These are phyloP conservation scores for Cochlearius cochlearius DNA, from an alignment of 2,113 vertebrate species.

Conservation along the genomic window DNA sequence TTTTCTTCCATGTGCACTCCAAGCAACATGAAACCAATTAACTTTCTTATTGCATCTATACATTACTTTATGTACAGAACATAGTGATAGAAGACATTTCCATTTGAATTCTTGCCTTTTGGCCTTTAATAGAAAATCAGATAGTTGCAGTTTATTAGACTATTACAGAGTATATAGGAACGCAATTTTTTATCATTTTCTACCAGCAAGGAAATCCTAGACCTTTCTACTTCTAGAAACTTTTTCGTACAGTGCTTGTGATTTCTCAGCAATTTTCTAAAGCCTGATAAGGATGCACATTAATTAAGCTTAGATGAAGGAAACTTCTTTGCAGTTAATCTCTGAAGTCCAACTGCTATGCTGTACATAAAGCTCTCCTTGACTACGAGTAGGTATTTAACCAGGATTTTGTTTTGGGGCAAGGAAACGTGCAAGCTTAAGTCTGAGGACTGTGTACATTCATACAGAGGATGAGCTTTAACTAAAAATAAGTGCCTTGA, in stretches of 20 bases:
- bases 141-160: conserved; percentile 44
- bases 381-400: not conserved
- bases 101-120: conserved; percentile 57
- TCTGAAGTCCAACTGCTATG: not conserved
- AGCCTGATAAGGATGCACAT: conserved; percentile 40
- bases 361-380: not conserved
- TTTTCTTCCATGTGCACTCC: not conserved
- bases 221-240: not conserved
- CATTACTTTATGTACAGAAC: not conserved
- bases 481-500: not conserved
- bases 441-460: not conserved
- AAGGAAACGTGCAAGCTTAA: not conserved
- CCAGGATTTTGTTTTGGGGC: not conserved
- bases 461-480: not conserved
- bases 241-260: not conserved
- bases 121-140: conserved; percentile 58
- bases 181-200: not conserved
- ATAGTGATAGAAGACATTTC: not conserved
- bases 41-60: conserved; percentile 44
- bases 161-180: conserved; percentile 20
- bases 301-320: conserved; percentile 52
- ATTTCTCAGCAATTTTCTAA: conserved; percentile 39
- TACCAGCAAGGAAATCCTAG: not conserved
- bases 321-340: conserved; percentile 13
- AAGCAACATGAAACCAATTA: conserved; percentile 60